Percentiles rank a stretch among this genome's conserved stretches.
Evolutionary conservation across 2,888 invertebrate species (phyloP).

Genomic region (Macrosoma leucophasiata): DNA sequence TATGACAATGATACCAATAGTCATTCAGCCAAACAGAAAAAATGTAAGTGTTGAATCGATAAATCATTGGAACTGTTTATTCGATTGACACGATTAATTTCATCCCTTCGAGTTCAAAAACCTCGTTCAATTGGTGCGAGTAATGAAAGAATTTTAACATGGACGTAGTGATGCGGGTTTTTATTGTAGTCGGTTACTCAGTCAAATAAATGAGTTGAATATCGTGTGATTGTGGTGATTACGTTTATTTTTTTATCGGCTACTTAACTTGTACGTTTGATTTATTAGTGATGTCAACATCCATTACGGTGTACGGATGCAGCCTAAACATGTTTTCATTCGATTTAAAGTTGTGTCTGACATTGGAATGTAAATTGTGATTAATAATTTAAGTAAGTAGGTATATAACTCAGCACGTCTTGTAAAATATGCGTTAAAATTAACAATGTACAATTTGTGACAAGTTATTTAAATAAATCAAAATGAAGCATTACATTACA

Average conservation of each 20-base stretch:
- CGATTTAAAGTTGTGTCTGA: too few species aligned
- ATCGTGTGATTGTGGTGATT: slow-evolving; percentile 17
- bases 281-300: too few species aligned
- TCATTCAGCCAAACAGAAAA: slow-evolving; percentile 14
- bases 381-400: too few species aligned
- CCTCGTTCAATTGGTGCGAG: slow-evolving; percentile 50
- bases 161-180: slow-evolving; percentile 47
- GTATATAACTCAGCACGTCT: too few species aligned
- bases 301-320: too few species aligned
- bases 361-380: too few species aligned
- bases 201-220: slow-evolving; percentile 30
- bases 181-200: slow-evolving; percentile 29
- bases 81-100: slow-evolving; percentile 44
- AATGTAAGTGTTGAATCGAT: slow-evolving; percentile 24
- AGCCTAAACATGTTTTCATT: too few species aligned
- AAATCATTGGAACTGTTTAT: slow-evolving; percentile 30
- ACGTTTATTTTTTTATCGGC: slow-evolving; percentile 13
- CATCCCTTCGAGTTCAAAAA: slow-evolving; percentile 54
- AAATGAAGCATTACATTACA: too few species aligned
- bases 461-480: too few species aligned
- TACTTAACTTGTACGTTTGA: too few species aligned
- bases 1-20: slow-evolving; percentile 18
- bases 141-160: slow-evolving; percentile 51
- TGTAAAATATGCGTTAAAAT: too few species aligned
- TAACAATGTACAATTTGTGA: too few species aligned